phyloP scores from a whole-genome alignment of 2,797 vertebrate species.

The Synanceia verrucosa region DNA sequence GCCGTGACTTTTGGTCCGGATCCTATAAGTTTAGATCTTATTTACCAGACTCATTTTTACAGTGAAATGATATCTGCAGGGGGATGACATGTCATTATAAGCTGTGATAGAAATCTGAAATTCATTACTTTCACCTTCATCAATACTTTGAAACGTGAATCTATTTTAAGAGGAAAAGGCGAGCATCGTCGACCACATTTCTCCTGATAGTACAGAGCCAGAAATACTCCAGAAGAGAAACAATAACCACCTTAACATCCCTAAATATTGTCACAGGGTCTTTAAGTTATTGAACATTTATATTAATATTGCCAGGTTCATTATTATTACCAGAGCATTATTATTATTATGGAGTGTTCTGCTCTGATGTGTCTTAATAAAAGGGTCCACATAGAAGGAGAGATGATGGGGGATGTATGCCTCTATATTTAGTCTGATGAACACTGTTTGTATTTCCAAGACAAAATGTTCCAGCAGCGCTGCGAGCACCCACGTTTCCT shows the following conservation, averaged over 20 bases:
- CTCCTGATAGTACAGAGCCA: neutral
- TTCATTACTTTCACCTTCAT: too few species aligned
- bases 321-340: too few species aligned
- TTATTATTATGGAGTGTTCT: too few species aligned
- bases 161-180: neutral
- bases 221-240: neutral
- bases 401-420: neutral
- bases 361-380: too few species aligned
- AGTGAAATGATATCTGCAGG: neutral
- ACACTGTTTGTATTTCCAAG: constrained; percentile 7
- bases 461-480: constrained; percentile 6
- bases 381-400: too few species aligned
- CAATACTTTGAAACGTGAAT: neutral
- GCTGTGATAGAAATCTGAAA: too few species aligned
- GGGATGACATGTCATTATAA: neutral
- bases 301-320: too few species aligned
- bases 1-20: too few species aligned
- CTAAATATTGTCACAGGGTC: neutral
- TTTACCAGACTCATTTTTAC: too few species aligned
- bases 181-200: too few species aligned
- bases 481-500: neutral
- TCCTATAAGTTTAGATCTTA: too few species aligned
- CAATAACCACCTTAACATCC: neutral
- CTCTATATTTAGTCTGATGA: neutral
- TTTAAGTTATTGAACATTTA: too few species aligned